Conservation (phyloP, 2,113 vertebrate species). For the Odontophorus gujanensis region DNA sequence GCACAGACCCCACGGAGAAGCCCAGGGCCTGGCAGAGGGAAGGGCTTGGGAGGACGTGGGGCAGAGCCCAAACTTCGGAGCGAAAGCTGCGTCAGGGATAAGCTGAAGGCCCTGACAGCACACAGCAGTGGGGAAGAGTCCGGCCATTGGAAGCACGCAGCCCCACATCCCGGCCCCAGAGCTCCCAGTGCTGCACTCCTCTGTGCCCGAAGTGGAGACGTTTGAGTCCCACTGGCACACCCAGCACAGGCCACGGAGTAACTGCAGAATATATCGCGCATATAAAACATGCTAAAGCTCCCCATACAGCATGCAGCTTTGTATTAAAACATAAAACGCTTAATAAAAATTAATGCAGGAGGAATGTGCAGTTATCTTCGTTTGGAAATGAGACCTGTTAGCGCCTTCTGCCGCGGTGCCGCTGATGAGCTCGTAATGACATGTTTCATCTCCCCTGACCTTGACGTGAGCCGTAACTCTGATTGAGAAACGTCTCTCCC, state of each 20-base stretch:
- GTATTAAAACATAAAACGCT: slow-evolving; percentile 28
- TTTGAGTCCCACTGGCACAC: background rate
- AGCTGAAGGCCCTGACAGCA: no score
- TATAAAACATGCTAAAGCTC: background rate
- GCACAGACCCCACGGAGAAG: background rate
- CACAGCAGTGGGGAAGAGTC: no score
- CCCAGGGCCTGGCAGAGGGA: background rate
- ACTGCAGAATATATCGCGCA: slow-evolving; percentile 12
- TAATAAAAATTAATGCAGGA: slow-evolving; percentile 35
- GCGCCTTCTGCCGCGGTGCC: background rate
- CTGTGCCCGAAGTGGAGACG: background rate
- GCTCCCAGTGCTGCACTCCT: background rate
- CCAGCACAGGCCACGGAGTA: slow-evolving; percentile 12
- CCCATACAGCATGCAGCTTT: background rate
- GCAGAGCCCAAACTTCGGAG: background rate
- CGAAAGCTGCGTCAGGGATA: no score
- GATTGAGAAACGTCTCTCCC: background rate
- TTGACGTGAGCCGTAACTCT: background rate
- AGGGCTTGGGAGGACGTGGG: no score
- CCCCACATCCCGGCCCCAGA: no score
- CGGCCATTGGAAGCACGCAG: background rate
- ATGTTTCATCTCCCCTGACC: background rate
- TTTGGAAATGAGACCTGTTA: background rate
- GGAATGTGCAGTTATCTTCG: background rate
- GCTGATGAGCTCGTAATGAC: background rate